Evolutionary conservation across 2,113 vertebrate genomes (phyloP).

Genomic region (Labeo rohita): DNA sequence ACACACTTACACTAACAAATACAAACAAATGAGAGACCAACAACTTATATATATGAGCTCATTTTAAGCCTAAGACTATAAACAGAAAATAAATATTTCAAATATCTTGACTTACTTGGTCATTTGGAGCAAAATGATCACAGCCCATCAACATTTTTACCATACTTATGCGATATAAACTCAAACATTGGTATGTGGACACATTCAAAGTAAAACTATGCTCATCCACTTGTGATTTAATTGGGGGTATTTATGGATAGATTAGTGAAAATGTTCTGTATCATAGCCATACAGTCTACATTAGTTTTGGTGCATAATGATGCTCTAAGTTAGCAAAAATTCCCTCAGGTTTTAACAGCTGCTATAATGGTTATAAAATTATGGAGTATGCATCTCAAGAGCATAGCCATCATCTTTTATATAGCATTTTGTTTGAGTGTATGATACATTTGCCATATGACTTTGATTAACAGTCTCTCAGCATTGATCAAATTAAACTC

Average conservation of each 20-base stretch:
- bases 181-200: neutral
- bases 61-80: neutral
- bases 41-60: conserved; percentile 2
- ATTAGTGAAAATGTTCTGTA: neutral
- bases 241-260: neutral
- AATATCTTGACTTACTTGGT: neutral
- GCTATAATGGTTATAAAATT: neutral
- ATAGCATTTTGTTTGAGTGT: neutral
- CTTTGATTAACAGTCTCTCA: neutral
- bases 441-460: neutral
- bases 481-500: neutral
- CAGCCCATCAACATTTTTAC: neutral
- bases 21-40: conserved; percentile 31
- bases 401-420: neutral
- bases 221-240: neutral
- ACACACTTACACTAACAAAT: conserved; percentile 34
- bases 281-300: neutral
- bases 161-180: neutral
- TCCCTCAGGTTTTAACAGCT: neutral
- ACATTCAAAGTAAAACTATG: neutral
- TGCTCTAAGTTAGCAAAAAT: neutral
- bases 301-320: neutral
- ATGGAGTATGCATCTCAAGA: neutral
- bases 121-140: neutral
- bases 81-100: neutral